phyloP scores from a whole-genome alignment of 2,797 vertebrate species.

The Choloepus didactylus region DNA sequence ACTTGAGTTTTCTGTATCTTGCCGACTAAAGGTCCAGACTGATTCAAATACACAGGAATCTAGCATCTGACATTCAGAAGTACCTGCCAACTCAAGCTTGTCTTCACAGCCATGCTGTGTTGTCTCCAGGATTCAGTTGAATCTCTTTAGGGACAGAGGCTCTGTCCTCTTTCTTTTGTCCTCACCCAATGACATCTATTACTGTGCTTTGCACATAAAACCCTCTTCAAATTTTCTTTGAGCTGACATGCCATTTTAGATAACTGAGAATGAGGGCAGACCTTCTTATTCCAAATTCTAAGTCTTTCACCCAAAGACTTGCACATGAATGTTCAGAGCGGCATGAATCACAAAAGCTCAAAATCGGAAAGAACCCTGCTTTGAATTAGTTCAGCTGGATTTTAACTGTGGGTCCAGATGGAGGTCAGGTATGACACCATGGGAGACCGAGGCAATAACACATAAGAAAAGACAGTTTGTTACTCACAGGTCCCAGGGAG shows the following conservation, averaged over 20 bases:
- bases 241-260: background rate
- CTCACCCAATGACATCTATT: background rate
- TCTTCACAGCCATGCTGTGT: background rate
- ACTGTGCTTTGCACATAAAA: background rate
- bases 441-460: too few species aligned
- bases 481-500: too few species aligned
- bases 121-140: background rate
- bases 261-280: background rate
- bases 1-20: background rate
- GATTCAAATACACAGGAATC: background rate
- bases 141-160: background rate
- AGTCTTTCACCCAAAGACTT: background rate
- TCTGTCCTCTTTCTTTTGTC: background rate
- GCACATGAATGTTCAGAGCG: background rate
- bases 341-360: background rate
- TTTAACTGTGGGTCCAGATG: too few species aligned
- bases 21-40: background rate
- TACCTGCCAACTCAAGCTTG: background rate
- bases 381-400: too few species aligned
- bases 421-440: too few species aligned
- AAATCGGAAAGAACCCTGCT: background rate
- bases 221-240: background rate
- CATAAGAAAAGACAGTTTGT: too few species aligned
- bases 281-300: background rate
- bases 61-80: background rate